phyloP scores from a whole-genome alignment of 2,888 invertebrate species.

The Andrena fulva region DNA sequence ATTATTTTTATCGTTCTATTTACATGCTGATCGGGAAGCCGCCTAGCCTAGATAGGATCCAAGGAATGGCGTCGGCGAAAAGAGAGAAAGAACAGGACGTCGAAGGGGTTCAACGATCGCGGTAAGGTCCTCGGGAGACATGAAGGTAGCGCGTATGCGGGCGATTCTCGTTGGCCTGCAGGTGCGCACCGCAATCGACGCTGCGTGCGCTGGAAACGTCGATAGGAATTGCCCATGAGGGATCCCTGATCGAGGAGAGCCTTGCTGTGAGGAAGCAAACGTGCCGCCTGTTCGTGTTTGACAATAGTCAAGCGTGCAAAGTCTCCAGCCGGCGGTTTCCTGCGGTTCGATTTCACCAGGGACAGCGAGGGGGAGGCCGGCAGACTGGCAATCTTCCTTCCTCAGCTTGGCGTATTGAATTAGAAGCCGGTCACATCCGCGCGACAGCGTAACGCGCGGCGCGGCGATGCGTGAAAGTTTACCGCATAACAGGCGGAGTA shows the following conservation, averaged over 20 bases:
- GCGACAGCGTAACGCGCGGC: neutral
- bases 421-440: neutral
- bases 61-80: neutral
- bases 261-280: neutral
- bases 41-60: neutral
- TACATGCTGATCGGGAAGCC: neutral
- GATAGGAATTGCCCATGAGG: constrained; percentile 1
- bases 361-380: neutral
- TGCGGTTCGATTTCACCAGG: neutral
- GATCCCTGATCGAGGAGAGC: neutral
- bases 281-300: neutral
- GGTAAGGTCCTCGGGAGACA: constrained; percentile 33
- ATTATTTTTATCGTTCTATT: constrained; percentile 2
- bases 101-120: constrained; percentile 57
- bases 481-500: constrained; percentile 6
- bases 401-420: neutral
- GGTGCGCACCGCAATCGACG: neutral
- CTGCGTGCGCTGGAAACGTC: constrained; percentile 2
- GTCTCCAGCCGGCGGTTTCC: too few species aligned
- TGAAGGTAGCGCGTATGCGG: constrained; percentile 50
- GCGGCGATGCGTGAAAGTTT: constrained; percentile 14
- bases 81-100: constrained; percentile 41
- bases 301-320: neutral
- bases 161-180: constrained; percentile 24
- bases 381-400: neutral